Evolutionary conservation across 2,797 vertebrate species (phyloP), one percentile per base, ranked within the genome.

Genomic region (Menidia menidia): DNA sequence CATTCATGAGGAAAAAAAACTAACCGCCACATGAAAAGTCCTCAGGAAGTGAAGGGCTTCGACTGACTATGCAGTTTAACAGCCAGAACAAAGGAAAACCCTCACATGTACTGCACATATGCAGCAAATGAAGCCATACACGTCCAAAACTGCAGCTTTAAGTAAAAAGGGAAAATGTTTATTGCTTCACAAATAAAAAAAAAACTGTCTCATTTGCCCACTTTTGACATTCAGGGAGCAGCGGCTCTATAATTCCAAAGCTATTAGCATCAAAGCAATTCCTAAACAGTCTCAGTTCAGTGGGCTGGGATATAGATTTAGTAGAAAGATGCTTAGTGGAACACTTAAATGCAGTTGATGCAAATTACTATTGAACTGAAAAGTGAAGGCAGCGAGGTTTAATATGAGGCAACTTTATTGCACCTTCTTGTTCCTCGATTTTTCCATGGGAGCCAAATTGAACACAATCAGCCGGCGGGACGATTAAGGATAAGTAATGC

Each of bases 261-360:
- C 86, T 73, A 89, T 84, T 89, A 90, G 79, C 72, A 73, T 61
- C 72, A 62, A 86, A 83, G 86, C 78, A 82, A 78, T 87, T 84
- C 71, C 81, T 61, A 64, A 68, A 69, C 67, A n/a, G 88, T 83
- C 73, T 83, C 82, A 86, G 88, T 52, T 91, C 91, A 92, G 57
- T 88, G 90, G 77, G 68, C 83, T 84, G 85, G 73, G 65, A 81
- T 80, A 85, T 82, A 78, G 81, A 89, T 88, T 87, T 70, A 70
- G 75, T 16, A 68, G 72, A 82, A 86, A 89, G 78, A 80, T 67
- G 82, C 85, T 90, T 84, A 81, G 86, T 62, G 43, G 81, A 84
- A 88, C 77, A 66, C 79, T 87, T 88, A 88, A 92, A 87, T 66
- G 84, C 85, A 85, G 69, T 71, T 60, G 82, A 83, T 87, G 85